A percentile compares a stretch with the other conserved stretches of the same genome.
Evolutionary conservation across 2,888 invertebrate genomes (phyloP).

Genomic region (Siphlonurus alternatus): DNA sequence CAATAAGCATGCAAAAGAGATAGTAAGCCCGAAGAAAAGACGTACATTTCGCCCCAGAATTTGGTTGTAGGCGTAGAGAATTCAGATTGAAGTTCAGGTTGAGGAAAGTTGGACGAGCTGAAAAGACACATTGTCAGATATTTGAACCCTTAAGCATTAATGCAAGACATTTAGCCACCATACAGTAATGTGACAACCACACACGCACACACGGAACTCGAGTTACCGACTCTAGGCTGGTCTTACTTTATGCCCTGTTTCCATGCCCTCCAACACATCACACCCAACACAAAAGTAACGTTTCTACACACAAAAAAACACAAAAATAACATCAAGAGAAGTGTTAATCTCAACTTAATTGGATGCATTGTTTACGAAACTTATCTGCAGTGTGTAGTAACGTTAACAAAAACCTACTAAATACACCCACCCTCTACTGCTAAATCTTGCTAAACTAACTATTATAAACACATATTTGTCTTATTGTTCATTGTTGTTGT

Average conservation of each 20-base stretch:
- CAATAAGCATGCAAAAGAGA: conserved; percentile 3
- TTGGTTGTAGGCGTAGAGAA: conserved; percentile 73
- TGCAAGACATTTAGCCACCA: too few relatives aligned
- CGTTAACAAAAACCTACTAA: not conserved
- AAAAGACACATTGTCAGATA: conserved; percentile 21
- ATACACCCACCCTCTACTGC: not conserved
- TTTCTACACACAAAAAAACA: too few relatives aligned
- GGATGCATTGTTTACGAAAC: too few relatives aligned
- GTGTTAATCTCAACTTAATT: too few relatives aligned
- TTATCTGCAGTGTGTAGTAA: not conserved
- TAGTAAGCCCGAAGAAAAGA: conserved; percentile 26
- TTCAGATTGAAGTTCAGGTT: conserved; percentile 92
- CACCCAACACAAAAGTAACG: not conserved
- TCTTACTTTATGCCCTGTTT: not conserved
- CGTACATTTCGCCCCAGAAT: conserved; percentile 68
- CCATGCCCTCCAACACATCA: not conserved
- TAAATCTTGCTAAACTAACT: not conserved
- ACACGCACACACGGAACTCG: conserved; percentile 4
- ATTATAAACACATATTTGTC: not conserved
- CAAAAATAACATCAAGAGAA: too few relatives aligned
- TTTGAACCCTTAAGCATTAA: conserved; percentile 16
- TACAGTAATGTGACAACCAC: not conserved
- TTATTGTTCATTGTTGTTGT: too few relatives aligned
- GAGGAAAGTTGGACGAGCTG: conserved; percentile 92
- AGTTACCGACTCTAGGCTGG: not conserved